phyloP scores from a whole-genome alignment of 2,888 invertebrate species.

The Epistrophe grossulariae region DNA sequence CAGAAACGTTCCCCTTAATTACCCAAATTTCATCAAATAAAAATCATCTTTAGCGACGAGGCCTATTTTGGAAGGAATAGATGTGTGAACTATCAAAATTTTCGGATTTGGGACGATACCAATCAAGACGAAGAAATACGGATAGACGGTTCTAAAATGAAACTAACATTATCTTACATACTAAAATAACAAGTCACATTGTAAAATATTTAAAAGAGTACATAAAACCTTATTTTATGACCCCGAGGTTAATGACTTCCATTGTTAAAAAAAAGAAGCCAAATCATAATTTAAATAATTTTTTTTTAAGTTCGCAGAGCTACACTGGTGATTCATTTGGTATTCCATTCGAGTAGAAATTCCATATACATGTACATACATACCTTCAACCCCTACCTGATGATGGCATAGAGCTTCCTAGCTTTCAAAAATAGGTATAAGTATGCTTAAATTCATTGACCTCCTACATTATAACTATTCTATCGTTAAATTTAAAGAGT shows the following conservation, averaged over 20 bases:
- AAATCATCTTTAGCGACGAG: no score
- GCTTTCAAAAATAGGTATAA: neutral
- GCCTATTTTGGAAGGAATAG: no score
- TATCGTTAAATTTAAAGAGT: slow-evolving; percentile 7
- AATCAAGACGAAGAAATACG: no score
- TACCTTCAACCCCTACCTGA: neutral
- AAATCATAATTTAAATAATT: neutral
- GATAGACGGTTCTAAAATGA: no score
- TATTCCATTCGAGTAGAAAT: slow-evolving; percentile 11
- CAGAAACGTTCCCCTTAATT: no score
- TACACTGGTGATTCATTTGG: neutral
- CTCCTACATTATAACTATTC: slow-evolving; percentile 31
- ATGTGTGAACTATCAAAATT: no score
- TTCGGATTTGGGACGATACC: no score
- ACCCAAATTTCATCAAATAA: no score
- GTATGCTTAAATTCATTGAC: slow-evolving; percentile 66
- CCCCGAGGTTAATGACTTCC: neutral
- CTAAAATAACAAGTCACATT: no score
- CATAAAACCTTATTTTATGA: neutral
- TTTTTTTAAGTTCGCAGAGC: neutral
- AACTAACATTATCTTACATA: no score
- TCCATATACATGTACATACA: neutral
- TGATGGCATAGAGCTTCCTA: slow-evolving; percentile 5
- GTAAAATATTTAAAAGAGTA: neutral
- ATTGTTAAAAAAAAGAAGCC: neutral